phyloP scores from a whole-genome alignment of 2,888 invertebrate species.

The Troides oblongomaculatus region DNA sequence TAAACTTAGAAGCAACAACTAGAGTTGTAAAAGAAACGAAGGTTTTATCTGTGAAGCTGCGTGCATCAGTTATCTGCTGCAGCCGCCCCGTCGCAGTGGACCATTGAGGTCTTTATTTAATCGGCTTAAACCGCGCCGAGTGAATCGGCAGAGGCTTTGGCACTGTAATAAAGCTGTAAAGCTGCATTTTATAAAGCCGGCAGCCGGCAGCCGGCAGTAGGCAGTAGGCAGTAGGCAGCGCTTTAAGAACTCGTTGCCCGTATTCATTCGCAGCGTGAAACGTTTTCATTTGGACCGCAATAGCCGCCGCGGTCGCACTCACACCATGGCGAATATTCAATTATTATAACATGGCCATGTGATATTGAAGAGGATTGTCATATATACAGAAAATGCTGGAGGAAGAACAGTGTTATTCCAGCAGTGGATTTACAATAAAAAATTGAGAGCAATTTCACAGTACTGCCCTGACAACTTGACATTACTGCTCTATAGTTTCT shows the following conservation, averaged over 20 bases:
- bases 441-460: no score
- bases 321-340: constrained; percentile 9
- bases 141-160: constrained; percentile 9
- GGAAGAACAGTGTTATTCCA: no score
- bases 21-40: no score
- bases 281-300: constrained; percentile 24
- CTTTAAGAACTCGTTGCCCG: constrained; percentile 19
- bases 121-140: constrained; percentile 16
- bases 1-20: background rate
- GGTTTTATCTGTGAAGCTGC: no score
- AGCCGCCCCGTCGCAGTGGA: background rate
- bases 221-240: constrained; percentile 6
- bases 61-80: background rate
- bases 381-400: no score
- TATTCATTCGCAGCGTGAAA: constrained; percentile 25
- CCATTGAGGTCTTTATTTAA: constrained; percentile 13
- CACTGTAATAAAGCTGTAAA: constrained; percentile 18
- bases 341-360: no score
- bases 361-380: no score
- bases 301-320: background rate
- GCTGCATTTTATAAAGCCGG: constrained; percentile 19
- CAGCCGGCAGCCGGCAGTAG: background rate
- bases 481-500: no score
- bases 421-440: no score
- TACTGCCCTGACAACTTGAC: no score